These are phyloP conservation scores for Clangula hyemalis DNA, from an alignment of 2,797 vertebrate species.

Conservation along the genomic window DNA sequence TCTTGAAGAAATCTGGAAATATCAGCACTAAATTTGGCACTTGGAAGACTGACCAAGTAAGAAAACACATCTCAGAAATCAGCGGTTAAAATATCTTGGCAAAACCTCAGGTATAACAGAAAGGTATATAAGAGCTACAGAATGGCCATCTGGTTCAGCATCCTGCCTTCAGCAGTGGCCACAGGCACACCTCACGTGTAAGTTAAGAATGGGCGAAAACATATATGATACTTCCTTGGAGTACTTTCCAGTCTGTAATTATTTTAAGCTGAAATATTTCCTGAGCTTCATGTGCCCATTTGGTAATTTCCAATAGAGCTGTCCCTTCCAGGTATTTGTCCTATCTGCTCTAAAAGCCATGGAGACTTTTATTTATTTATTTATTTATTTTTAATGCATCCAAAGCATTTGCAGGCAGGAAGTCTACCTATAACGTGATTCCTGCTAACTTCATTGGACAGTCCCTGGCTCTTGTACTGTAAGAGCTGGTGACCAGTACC, in stretches of 20 bases:
- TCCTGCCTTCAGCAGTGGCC: slow-evolving; percentile 23
- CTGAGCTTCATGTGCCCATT: not conserved
- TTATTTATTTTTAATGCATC: not conserved
- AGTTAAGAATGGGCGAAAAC: not conserved
- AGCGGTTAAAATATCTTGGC: not conserved
- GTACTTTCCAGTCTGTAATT: slow-evolving; percentile 1
- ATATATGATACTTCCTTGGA: not conserved
- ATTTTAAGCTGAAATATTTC: slow-evolving; percentile 33
- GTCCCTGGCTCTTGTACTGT: not conserved
- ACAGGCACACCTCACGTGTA: not conserved
- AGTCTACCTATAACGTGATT: not conserved
- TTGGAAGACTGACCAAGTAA: not conserved
- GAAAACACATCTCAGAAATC: fast-evolving
- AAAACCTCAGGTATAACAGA: not conserved
- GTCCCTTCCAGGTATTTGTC: not conserved
- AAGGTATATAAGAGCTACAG: not conserved
- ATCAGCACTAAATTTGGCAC: not conserved
- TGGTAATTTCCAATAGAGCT: not conserved
- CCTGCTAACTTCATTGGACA: not conserved
- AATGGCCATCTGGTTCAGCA: not conserved
- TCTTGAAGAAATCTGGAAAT: not conserved
- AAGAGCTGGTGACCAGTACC: not conserved
- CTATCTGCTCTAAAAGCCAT: not conserved
- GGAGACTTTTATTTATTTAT: not conserved
- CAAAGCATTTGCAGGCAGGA: not conserved